Evolutionary conservation across 2,113 vertebrate genomes (phyloP), one percentile per base, ranked within the genome.

Genomic region (Phocoena sinus): DNA sequence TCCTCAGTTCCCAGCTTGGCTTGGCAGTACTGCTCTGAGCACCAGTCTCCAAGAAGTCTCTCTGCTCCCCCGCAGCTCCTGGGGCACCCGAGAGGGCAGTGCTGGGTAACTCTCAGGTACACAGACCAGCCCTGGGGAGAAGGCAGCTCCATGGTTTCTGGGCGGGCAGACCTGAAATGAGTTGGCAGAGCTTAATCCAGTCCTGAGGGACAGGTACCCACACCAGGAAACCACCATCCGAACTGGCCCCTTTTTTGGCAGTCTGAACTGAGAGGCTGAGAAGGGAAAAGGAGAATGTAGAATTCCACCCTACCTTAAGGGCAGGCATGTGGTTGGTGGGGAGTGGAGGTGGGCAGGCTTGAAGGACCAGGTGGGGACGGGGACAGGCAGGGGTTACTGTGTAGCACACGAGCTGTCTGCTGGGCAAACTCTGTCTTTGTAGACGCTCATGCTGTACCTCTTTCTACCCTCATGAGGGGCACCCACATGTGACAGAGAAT

Each of bases 191-290:
- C 53, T 93, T 25, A 9, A 7, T 93, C 85, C 82, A 65, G 84
- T 93, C 91, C 96, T 94, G 93, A 93, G 97, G 97, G 97, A 97
- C 97, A 97, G 95, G 97, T 97, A 95, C 95, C 98, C 97, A 96
- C 97, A 76, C 83, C 97, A 97, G 96, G 97, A 97, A 98, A 97
- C 97, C 98, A 87, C 95, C 44, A 38, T 83, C 96, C 76, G 31
- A 70, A 89, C 91, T 71, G 97, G 97, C 95, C 98, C 88, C 97
- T 58, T 96, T 97, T 41, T 97, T 98, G 98, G 97, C 97, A 97
- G 91, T 62, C 77, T 80, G 68, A 89, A 89, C 67, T 25, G 89
- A 91, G 92, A 94, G 79, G 62, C 91, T 33, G 28, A 62, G 82
- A 67, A 85, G 93, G 95, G 93, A 92, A 82, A 65, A 73, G 89